A percentile compares a stretch with the other conserved stretches of the same genome.
Evolutionary conservation across 2,888 invertebrate genomes (phyloP).

Genomic region (Cheilosia urbana): DNA sequence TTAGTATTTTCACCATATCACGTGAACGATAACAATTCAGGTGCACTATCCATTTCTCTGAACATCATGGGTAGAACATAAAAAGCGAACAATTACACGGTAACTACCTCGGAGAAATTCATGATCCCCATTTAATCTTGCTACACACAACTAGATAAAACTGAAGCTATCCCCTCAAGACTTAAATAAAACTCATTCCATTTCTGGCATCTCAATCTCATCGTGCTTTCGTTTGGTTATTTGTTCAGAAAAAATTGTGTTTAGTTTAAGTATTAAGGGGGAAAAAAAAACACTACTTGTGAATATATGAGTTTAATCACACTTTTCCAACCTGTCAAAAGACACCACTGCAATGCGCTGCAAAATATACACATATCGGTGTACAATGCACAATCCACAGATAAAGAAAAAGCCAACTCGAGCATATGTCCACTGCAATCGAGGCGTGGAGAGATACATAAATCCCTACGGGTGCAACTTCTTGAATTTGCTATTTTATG

Average conservation of each 20-base stretch:
- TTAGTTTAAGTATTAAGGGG: slow-evolving; percentile 59
- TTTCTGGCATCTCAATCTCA: slow-evolving; percentile 29
- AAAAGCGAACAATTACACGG: slow-evolving; percentile 65
- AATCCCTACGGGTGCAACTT: slow-evolving; percentile 60
- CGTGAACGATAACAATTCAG: slow-evolving; percentile 46
- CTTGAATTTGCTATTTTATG: slow-evolving; percentile 67
- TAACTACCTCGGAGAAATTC: slow-evolving; percentile 68
- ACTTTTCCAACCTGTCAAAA: slow-evolving; percentile 60
- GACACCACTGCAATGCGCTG: slow-evolving; percentile 65
- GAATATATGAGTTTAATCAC: slow-evolving; percentile 48
- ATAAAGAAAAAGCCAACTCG: slow-evolving; percentile 56
- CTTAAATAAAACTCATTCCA: slow-evolving; percentile 50
- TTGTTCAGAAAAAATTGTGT: slow-evolving; percentile 37
- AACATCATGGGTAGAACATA: slow-evolving; percentile 42
- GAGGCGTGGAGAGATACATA: slow-evolving; percentile 56
- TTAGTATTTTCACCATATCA: slow-evolving; percentile 27
- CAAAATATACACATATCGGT: slow-evolving; percentile 1
- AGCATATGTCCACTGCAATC: slow-evolving; percentile 63
- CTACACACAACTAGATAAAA: slow-evolving; percentile 59
- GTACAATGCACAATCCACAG: slow-evolving; percentile 33
- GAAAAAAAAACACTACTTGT: slow-evolving; percentile 26
- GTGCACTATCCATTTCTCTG: slow-evolving; percentile 52
- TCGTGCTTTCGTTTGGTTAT: slow-evolving; percentile 22
- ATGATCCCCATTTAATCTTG: slow-evolving; percentile 70
- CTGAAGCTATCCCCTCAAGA: slow-evolving; percentile 49